phyloP scores from a whole-genome alignment of 2,113 vertebrate genomes.

The Brachyhypopomus occidentalis region DNA sequence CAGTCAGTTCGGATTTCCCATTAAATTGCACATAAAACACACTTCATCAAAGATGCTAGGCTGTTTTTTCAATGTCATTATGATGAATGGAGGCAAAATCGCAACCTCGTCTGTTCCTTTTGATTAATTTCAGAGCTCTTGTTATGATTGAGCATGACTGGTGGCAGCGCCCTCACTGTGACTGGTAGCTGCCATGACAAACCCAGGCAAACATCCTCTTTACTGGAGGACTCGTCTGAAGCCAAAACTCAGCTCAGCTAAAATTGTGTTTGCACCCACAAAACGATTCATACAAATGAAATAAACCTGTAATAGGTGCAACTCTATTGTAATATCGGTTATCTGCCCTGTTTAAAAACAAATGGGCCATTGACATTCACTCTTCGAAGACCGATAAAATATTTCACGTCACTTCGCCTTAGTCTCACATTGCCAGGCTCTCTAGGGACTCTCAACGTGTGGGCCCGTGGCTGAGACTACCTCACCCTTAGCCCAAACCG shows the following conservation, averaged over 20 bases:
- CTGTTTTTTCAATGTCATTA: conserved; percentile 53
- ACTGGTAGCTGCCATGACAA: neutral
- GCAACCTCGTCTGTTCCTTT: conserved; percentile 56
- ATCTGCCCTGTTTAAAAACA: neutral
- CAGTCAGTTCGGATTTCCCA: conserved; percentile 56
- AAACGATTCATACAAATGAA: neutral
- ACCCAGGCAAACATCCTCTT: too few relatives aligned
- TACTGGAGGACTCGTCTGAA: too few relatives aligned
- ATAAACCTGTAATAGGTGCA: neutral
- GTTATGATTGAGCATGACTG: conserved; percentile 24
- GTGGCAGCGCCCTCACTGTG: conserved; percentile 51
- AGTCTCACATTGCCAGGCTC: too few relatives aligned
- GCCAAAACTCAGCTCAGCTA: too few relatives aligned
- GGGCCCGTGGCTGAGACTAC: too few relatives aligned
- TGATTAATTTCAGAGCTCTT: conserved; percentile 61
- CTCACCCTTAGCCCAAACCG: neutral
- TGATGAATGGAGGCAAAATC: conserved; percentile 60
- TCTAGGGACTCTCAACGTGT: too few relatives aligned
- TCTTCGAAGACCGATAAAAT: too few relatives aligned
- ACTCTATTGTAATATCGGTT: neutral
- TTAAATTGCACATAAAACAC: conserved; percentile 57
- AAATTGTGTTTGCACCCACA: too few relatives aligned
- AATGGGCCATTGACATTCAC: neutral
- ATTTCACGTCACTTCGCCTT: too few relatives aligned
- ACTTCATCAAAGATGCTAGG: conserved; percentile 58